Evolutionary conservation across 2,113 vertebrate species (phyloP), one percentile per base, ranked within the genome.

Genomic region (Callipepla squamata): DNA sequence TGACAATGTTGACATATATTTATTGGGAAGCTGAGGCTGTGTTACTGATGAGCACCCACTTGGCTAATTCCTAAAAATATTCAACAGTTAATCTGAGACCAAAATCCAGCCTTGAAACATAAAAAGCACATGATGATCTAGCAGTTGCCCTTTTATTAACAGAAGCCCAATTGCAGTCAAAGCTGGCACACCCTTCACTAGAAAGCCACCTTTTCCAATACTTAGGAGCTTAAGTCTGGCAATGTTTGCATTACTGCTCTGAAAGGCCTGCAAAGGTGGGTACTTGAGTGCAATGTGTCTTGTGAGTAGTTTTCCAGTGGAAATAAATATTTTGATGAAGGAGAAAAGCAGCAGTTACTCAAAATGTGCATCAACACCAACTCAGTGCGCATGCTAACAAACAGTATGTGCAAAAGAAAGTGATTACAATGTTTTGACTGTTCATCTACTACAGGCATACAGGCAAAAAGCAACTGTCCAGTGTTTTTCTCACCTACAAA

Each of bases 1-100:
- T 32, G 26, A 53, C 0, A 0, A 12, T 59, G 1, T 74, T 70
- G 59, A 9, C 65, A 70, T 19, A 58, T n/a, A 7, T 8, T 50
- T n/a, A 7, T 8, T 50, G 16, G 32, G 19, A 70, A 88, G 83
- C 7, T 1, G 4, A 69, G 55, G 36, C 53, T 0, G 58, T 18
- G 32, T 12, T 85, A 38, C 26, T 87, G 30, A 11, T 25, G 22
- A 91, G 18, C 47, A 55, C 6, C 9, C 4, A 5, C 7, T 25
- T 0, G 1, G 26, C 7, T 42, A 42, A 62, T 58, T 79, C 36
- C 50, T 78, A 21, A 55, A 17, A 2, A 5, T 16, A 57, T 55
- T 36, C 30, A 19, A 17, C 12, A 22, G 12, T 67, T 26, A 80
- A 47, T 70, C 15, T 3, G 9, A 67, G 34, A 65, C 8, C 28